A percentile compares a stretch with the other conserved stretches of the same genome.
Conservation (phyloP, 92 coral and sea anemone species). For the Heteractis magnifica region DNA sequence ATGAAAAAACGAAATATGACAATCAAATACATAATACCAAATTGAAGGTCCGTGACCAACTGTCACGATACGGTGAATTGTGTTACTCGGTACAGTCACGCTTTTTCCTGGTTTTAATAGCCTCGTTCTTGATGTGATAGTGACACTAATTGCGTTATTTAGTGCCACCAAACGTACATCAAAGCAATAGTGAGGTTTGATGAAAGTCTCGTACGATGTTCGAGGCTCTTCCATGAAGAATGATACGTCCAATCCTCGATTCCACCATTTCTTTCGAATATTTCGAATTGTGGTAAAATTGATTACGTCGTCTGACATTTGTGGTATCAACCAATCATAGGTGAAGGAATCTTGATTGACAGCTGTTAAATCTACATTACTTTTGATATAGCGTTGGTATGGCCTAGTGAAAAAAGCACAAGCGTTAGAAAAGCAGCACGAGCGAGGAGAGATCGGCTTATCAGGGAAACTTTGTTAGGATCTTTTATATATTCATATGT, state of each 20-base stretch:
- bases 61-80: slow-evolving; percentile 35
- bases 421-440: too few relatives aligned
- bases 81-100: slow-evolving; percentile 43
- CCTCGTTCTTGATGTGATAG: neutral
- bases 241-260: slow-evolving; percentile 16
- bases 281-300: slow-evolving; percentile 27
- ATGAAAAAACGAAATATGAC: slow-evolving; percentile 44
- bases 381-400: slow-evolving; percentile 49
- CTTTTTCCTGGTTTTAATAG: slow-evolving; percentile 32
- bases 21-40: slow-evolving; percentile 61
- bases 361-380: slow-evolving; percentile 34
- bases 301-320: slow-evolving; percentile 51
- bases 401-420: slow-evolving; percentile 22
- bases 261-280: slow-evolving; percentile 22
- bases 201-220: slow-evolving; percentile 12
- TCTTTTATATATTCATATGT: too few relatives aligned
- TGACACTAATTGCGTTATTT: slow-evolving; percentile 19
- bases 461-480: too few relatives aligned
- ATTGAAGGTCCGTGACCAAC: slow-evolving; percentile 35
- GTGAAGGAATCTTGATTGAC: slow-evolving; percentile 49
- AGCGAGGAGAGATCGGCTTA: too few relatives aligned
- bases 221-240: slow-evolving; percentile 56
- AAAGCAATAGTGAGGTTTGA: slow-evolving; percentile 29
- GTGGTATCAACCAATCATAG: slow-evolving; percentile 56
- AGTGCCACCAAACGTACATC: slow-evolving; percentile 25